Evolutionary conservation across 2,113 vertebrate species (phyloP).

Genomic region (Tachysurus fulvidraco): DNA sequence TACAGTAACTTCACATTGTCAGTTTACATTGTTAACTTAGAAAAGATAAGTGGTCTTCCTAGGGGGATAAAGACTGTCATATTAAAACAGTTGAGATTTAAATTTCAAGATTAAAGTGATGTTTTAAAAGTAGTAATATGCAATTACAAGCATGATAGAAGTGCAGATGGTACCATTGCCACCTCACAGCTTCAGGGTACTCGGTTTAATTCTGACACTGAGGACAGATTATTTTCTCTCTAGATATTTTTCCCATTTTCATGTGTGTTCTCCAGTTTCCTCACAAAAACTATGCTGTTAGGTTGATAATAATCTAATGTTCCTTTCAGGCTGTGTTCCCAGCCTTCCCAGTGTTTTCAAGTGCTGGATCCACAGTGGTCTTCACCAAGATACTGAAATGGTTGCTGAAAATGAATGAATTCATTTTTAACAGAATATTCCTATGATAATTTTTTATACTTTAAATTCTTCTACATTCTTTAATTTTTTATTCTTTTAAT

Average conservation of each 20-base stretch:
- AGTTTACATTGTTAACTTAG: not conserved
- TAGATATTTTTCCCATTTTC: not conserved
- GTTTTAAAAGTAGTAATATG: not conserved
- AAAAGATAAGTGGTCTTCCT: no score
- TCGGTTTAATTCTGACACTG: not conserved
- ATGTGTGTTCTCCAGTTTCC: not conserved
- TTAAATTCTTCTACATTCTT: not conserved
- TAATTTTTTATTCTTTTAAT: not conserved
- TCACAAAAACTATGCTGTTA: not conserved
- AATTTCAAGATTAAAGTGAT: not conserved
- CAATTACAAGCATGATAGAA: not conserved
- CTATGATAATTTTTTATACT: not conserved
- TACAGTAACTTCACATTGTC: not conserved
- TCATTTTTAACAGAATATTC: not conserved
- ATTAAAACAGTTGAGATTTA: not conserved
- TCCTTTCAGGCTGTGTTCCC: not conserved
- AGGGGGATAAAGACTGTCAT: not conserved
- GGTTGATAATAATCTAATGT: not conserved
- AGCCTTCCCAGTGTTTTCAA: not conserved
- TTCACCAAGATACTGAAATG: not conserved
- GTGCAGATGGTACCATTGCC: not conserved
- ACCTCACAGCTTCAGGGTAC: not conserved
- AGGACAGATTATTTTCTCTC: not conserved
- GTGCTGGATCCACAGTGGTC: not conserved
- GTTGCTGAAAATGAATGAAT: not conserved